Conservation (phyloP, 1,140 invertebrate genomes). For the Tribolium castaneum region DNA sequence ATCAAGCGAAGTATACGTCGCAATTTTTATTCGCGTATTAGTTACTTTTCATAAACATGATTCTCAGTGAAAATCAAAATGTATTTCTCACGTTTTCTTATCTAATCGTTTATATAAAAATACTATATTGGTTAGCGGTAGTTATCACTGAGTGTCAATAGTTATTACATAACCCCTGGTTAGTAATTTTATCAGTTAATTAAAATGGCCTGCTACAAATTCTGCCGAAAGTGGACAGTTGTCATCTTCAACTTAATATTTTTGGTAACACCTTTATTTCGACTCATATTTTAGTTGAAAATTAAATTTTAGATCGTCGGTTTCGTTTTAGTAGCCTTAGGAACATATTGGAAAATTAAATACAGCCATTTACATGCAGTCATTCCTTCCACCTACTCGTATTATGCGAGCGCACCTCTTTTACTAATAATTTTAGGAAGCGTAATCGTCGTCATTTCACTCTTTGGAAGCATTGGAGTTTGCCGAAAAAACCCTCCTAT, state of each 20-base stretch:
- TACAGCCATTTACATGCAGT: background rate
- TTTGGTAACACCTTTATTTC: background rate
- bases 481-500: background rate
- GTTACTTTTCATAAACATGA: no score
- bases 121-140: background rate
- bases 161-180: background rate
- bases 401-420: background rate
- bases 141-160: background rate
- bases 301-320: background rate
- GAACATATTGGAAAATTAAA: background rate
- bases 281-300: background rate
- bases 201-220: background rate
- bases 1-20: no score
- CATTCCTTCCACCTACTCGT: background rate
- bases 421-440: background rate
- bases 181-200: background rate
- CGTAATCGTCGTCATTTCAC: background rate
- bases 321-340: background rate
- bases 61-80: no score
- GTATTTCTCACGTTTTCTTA: no score
- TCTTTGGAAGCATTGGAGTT: background rate
- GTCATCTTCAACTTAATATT: background rate
- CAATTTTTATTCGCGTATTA: no score
- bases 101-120: no score
- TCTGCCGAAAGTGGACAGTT: conserved; percentile 3